Evolutionary conservation across 2,113 vertebrate species (phyloP).

Genomic region (Alexandromys fortis): DNA sequence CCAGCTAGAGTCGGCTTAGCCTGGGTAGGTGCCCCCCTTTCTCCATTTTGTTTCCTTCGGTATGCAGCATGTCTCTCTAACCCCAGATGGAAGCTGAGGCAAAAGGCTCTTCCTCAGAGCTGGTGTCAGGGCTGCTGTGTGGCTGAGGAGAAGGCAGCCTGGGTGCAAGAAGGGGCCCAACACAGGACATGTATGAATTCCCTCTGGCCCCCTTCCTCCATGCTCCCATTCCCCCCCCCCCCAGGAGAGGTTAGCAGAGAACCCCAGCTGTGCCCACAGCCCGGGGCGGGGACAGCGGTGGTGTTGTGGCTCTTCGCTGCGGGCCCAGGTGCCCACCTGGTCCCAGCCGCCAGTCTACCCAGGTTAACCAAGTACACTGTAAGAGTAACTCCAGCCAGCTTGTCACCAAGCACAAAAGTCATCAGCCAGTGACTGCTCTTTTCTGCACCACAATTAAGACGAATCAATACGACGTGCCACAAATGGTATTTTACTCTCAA

Average conservation of each 20-base stretch:
- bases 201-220: not conserved
- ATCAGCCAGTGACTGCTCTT: slow-evolving; percentile 93
- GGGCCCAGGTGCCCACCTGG: slow-evolving; percentile 83
- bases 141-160: not conserved
- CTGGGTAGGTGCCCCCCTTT: not conserved
- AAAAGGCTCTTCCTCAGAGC: slow-evolving; percentile 25
- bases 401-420: slow-evolving; percentile 92
- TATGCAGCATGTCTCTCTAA: slow-evolving; percentile 75
- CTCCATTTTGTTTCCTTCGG: slow-evolving; percentile 29
- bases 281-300: not conserved
- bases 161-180: rapidly evolving
- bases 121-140: rapidly evolving
- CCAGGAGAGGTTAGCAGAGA: not conserved
- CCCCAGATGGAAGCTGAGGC: slow-evolving; percentile 35
- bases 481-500: slow-evolving; percentile 93
- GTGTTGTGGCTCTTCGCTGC: slow-evolving; percentile 67
- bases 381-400: slow-evolving; percentile 89
- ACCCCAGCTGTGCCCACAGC: not conserved
- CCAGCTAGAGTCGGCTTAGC: not conserved
- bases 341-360: slow-evolving; percentile 84
- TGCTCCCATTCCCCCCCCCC: not conserved
- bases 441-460: slow-evolving; percentile 95
- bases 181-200: not conserved
- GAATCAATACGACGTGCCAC: slow-evolving; percentile 91
- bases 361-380: slow-evolving; percentile 91